Base-by-base conservation (phyloP, 2,888 invertebrate species). In the Spialia ferax region DNA sequence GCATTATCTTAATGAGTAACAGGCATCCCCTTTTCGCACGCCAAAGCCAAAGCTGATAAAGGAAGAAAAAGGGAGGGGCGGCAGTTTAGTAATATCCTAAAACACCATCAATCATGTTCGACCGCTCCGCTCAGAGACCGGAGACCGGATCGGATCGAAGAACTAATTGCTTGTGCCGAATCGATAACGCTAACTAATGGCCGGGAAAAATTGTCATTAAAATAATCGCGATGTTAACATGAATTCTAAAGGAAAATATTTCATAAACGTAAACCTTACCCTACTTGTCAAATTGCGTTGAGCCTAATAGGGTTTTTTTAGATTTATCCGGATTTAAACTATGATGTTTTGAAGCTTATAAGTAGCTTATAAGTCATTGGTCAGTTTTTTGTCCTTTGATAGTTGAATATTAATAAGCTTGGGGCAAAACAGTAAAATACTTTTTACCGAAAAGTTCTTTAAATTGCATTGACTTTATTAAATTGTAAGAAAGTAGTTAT, bases 21-120 rank as follows among this genome's bases (percentile, higher is more conserved):
- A 78, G 77, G 77, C 76, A 78, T 78, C 79, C 81, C 80, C 73
- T 71, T 77, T 70, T 75, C 72, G 67, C 70, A 74, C 72, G 65
- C 69, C 72, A 70, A 71, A 68, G 65, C 69, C 72, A 70, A 71
- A 68, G 71, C 76, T 72, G 75, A 77, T 75, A 78, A 77, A 76
- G 73, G 73, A 71, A 70, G 32, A 50, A 18, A 70, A 69, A 69
- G 18, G 70, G 75, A 73, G 71, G 73, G 71, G 75, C 74, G 75
- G 73, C 75, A 76, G 71, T 75, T 76, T 77, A 72, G 81, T 83
- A 85, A 85, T 84, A 82, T 82, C 77, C 79, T 83, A 81, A 85
- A 85, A 81, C 83, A 78, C 74, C 88, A 92, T 92, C 90, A 89
- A 91, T 92, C 92, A 92, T 88, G 87, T 82, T 83, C 79, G 79